Percentiles rank a stretch among this genome's conserved stretches.
Conservation (phyloP, 1,140 invertebrate species). For the Drosophila triauraria region DNA sequence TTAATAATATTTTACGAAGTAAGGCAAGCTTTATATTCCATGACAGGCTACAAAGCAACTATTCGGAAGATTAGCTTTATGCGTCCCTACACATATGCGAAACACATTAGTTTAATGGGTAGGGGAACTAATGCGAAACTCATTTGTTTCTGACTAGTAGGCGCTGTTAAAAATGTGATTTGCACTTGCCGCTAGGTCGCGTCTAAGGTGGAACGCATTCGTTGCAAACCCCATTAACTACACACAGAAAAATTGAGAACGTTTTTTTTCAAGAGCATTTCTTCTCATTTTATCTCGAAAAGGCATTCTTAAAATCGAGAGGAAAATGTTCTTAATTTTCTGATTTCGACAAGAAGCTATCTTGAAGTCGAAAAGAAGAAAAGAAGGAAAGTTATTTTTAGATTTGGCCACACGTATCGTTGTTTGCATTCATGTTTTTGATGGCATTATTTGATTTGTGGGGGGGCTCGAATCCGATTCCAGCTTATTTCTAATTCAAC, state of each 20-base stretch:
- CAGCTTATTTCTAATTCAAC: no score
- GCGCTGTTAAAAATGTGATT: conserved; percentile 2
- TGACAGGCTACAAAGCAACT: neutral
- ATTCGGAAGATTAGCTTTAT: neutral
- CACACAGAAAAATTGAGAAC: neutral
- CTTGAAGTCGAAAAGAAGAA: no score
- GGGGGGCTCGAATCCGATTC: no score
- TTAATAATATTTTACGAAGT: neutral
- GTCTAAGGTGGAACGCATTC: conserved; percentile 38
- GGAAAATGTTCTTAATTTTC: no score
- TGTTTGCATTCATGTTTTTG: no score
- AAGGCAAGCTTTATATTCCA: neutral
- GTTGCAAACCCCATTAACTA: conserved; percentile 14
- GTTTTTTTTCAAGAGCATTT: no score
- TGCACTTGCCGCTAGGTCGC: conserved; percentile 5
- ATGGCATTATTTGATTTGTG: no score
- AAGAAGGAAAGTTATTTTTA: no score
- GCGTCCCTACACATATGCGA: neutral
- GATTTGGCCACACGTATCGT: no score
- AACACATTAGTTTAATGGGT: neutral
- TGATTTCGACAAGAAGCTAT: no score
- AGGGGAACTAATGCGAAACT: conserved; percentile 1
- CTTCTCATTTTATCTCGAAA: no score
- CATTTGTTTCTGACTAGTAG: conserved; percentile 19
- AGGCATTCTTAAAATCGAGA: no score